Conservation (phyloP, 1,140 invertebrate species). For the Chironomus tepperi region DNA sequence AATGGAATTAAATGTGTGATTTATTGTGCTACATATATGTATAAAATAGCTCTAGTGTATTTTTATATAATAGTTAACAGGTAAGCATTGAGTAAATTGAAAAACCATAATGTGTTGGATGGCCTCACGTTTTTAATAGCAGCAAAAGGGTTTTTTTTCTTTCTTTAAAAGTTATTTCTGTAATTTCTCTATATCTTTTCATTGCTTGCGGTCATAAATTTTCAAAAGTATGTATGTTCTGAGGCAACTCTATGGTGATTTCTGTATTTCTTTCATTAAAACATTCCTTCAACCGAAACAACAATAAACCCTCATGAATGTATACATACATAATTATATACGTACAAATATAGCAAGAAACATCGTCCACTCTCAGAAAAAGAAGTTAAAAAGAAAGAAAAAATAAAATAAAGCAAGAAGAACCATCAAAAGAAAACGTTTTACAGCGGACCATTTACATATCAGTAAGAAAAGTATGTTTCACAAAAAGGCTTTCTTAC, state of each 20-base stretch:
- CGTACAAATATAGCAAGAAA: no score
- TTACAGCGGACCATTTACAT: conserved; percentile 12
- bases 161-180: background rate
- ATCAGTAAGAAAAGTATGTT: conserved; percentile 6
- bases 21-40: background rate
- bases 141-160: conserved; percentile 4
- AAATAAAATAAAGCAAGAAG: background rate
- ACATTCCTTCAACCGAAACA: background rate
- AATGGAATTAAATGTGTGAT: conserved; percentile 2
- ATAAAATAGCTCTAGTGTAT: background rate
- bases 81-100: background rate
- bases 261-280: no score
- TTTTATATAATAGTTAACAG: background rate
- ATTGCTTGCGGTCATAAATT: background rate
- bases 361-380: background rate
- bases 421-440: conserved; percentile 1
- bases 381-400: no score
- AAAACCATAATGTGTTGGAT: background rate
- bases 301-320: conserved; percentile 12
- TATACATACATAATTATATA: background rate
- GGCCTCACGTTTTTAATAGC: no score
- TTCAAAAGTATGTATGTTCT: no score
- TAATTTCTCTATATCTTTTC: no score
- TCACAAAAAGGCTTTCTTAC: background rate
- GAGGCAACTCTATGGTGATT: no score